phyloP scores from a whole-genome alignment of 2,797 vertebrate species.

The Sciurus carolinensis region DNA sequence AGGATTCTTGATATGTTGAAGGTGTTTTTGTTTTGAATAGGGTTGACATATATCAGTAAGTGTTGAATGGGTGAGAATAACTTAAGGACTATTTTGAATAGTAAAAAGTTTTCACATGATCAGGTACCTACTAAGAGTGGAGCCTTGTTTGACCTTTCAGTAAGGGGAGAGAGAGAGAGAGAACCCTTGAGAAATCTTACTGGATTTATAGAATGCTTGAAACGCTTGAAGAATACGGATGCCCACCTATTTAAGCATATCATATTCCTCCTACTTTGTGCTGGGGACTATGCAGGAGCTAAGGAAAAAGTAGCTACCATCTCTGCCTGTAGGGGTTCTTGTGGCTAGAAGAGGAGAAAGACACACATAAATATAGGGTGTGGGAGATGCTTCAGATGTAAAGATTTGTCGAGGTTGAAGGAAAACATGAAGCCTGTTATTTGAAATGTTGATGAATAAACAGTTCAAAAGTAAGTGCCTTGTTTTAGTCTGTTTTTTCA shows the following conservation, averaged over 20 bases:
- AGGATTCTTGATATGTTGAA: not conserved
- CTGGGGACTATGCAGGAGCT: not conserved
- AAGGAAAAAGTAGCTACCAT: not conserved
- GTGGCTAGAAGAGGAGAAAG: not conserved
- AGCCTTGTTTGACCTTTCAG: not conserved
- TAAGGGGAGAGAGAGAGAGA: not conserved
- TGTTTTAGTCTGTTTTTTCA: no score
- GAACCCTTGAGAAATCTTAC: not conserved
- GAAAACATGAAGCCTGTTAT: conserved; percentile 52
- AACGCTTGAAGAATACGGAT: conserved; percentile 29
- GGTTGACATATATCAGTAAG: not conserved
- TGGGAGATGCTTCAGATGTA: not conserved
- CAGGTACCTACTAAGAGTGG: not conserved
- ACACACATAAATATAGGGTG: not conserved
- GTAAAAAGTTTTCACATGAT: conserved; percentile 26
- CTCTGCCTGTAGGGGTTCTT: not conserved
- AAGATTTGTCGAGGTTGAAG: conserved; percentile 6
- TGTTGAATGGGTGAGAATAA: not conserved
- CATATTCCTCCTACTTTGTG: not conserved
- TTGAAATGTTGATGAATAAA: not conserved
- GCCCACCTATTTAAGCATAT: not conserved
- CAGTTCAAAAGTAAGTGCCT: conserved; percentile 28
- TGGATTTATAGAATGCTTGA: not conserved
- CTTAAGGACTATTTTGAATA: not conserved
- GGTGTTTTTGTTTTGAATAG: not conserved